Percentiles rank a stretch among this genome's conserved stretches.
These are phyloP conservation scores for Rhagologus leucostigma DNA, from an alignment of 2,113 vertebrate genomes.

Conservation along the genomic window DNA sequence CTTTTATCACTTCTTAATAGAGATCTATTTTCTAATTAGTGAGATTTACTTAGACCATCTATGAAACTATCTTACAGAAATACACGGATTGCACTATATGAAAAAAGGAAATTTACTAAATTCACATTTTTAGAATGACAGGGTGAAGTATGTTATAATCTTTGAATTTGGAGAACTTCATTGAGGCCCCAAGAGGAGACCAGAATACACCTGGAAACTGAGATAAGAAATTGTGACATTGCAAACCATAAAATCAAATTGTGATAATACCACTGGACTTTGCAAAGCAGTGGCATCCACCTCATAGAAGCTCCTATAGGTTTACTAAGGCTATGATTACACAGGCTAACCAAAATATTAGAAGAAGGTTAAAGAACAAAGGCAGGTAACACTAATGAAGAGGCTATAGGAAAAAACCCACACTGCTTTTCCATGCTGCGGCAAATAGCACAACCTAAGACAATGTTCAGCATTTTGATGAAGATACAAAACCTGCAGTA, in stretches of 20 bases:
- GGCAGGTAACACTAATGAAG: neutral
- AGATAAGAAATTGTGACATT: neutral
- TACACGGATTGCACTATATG: neutral
- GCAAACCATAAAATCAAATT: neutral
- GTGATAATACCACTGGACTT: neutral
- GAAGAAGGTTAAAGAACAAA: neutral
- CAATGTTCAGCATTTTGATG: neutral
- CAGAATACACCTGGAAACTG: neutral
- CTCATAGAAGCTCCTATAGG: neutral
- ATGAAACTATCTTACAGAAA: neutral
- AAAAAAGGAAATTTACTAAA: neutral
- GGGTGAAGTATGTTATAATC: neutral
- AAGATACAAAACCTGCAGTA: neutral
- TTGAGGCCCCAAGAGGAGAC: neutral
- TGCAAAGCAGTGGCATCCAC: neutral
- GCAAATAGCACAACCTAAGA: neutral
- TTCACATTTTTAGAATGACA: neutral
- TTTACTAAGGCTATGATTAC: neutral
- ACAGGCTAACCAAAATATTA: neutral
- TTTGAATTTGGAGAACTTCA: neutral
- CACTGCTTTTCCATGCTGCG: neutral
- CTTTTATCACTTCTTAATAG: neutral
- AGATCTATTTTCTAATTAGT: neutral
- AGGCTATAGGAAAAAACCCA: neutral
- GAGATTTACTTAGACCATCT: neutral